A percentile compares a stretch with the other conserved stretches of the same genome.
Conservation (phyloP, 2,888 invertebrate species). For the Pheosia tremula region DNA sequence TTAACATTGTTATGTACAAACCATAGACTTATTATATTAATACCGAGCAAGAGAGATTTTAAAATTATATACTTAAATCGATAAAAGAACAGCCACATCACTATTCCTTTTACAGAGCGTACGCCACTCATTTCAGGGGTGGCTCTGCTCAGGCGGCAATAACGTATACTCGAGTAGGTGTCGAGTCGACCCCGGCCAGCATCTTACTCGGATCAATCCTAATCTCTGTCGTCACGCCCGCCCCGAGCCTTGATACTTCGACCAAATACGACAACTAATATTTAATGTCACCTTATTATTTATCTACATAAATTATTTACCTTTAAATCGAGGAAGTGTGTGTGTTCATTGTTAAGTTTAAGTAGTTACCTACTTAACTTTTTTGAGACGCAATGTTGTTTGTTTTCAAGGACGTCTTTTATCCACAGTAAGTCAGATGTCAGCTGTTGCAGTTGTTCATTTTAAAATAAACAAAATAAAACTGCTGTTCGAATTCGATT, state of each 20-base stretch:
- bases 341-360: slow-evolving; percentile 10
- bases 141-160: slow-evolving; percentile 69
- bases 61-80: slow-evolving; percentile 26
- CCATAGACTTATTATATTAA: too few relatives aligned
- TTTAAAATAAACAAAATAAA: background rate
- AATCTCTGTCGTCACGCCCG: slow-evolving; percentile 67
- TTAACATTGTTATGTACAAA: too few relatives aligned
- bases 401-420: slow-evolving; percentile 20
- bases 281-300: slow-evolving; percentile 53
- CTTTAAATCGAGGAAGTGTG: slow-evolving; percentile 33
- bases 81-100: slow-evolving; percentile 42
- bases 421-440: slow-evolving; percentile 7
- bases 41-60: background rate
- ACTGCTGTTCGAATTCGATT: slow-evolving; percentile 11
- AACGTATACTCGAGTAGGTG: slow-evolving; percentile 66
- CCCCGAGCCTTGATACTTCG: slow-evolving; percentile 44
- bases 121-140: slow-evolving; percentile 64
- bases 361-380: background rate
- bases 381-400: slow-evolving; percentile 5
- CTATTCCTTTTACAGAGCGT: slow-evolving; percentile 46
- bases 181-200: slow-evolving; percentile 47
- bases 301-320: slow-evolving; percentile 29
- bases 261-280: slow-evolving; percentile 45
- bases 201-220: slow-evolving; percentile 70
- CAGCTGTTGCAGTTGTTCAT: slow-evolving; percentile 24